These are phyloP conservation scores for Chionodraco myersi DNA, from an alignment of 2,113 vertebrate genomes.

Conservation along the genomic window DNA sequence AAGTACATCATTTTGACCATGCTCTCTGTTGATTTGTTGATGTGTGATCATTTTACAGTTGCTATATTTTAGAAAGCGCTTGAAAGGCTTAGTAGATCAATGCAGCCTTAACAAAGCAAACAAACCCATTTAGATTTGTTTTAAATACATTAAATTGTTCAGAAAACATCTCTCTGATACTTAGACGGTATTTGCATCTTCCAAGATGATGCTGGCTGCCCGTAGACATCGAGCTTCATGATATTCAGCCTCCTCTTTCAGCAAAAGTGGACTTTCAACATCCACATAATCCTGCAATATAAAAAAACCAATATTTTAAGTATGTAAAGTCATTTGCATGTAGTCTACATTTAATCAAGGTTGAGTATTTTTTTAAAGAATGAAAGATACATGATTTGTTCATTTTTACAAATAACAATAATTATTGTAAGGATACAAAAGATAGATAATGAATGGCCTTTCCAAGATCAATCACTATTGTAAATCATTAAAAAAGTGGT, in stretches of 20 bases:
- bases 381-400: background rate
- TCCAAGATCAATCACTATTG: background rate
- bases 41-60: background rate
- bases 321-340: background rate
- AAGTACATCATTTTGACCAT: background rate
- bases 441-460: background rate
- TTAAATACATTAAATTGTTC: background rate
- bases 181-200: background rate
- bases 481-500: background rate
- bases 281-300: slow-evolving; percentile 81
- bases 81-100: background rate
- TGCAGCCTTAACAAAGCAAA: background rate
- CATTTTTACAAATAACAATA: background rate
- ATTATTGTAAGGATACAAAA: background rate
- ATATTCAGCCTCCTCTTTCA: slow-evolving; percentile 29
- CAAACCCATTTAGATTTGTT: background rate
- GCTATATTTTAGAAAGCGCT: background rate
- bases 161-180: background rate
- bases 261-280: slow-evolving; percentile 60
- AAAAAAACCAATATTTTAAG: background rate
- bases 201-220: background rate
- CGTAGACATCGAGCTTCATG: slow-evolving; percentile 23
- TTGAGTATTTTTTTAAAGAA: background rate
- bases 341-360: background rate
- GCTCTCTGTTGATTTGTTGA: background rate